Evolutionary conservation across 2,797 vertebrate species (phyloP).

Genomic region (Thripadectes ignobilis): DNA sequence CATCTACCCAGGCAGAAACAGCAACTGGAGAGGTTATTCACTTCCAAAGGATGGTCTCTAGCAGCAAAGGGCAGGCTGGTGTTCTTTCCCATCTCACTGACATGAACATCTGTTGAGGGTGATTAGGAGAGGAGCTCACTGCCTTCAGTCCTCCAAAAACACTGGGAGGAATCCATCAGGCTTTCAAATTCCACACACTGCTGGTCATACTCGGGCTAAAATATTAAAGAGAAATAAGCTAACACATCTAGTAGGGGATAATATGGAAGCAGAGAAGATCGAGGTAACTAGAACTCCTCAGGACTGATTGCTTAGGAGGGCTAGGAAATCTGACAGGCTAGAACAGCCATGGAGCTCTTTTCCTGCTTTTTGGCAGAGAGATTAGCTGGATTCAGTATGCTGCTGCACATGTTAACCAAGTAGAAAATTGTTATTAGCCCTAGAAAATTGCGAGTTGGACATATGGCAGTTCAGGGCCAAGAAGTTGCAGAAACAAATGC

Average conservation of each 20-base stretch:
- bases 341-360: not conserved
- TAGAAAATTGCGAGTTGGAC: not conserved
- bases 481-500: not conserved
- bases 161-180: not conserved
- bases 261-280: not conserved
- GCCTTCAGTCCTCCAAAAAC: not conserved
- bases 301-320: not conserved
- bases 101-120: not conserved
- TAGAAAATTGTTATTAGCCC: not conserved
- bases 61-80: not conserved
- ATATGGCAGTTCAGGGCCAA: not conserved
- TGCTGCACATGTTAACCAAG: not conserved
- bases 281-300: not conserved
- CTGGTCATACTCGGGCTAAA: not conserved
- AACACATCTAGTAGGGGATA: not conserved
- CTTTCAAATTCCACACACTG: not conserved
- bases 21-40: not conserved
- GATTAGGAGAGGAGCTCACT: not conserved
- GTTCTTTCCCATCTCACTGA: not conserved
- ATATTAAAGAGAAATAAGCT: not conserved
- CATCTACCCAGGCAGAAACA: not conserved
- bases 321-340: not conserved
- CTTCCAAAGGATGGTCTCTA: not conserved
- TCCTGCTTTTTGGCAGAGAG: not conserved
- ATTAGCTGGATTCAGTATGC: not conserved